Conservation (phyloP, 2,113 vertebrate genomes). For the Aegotheles bennettii region DNA sequence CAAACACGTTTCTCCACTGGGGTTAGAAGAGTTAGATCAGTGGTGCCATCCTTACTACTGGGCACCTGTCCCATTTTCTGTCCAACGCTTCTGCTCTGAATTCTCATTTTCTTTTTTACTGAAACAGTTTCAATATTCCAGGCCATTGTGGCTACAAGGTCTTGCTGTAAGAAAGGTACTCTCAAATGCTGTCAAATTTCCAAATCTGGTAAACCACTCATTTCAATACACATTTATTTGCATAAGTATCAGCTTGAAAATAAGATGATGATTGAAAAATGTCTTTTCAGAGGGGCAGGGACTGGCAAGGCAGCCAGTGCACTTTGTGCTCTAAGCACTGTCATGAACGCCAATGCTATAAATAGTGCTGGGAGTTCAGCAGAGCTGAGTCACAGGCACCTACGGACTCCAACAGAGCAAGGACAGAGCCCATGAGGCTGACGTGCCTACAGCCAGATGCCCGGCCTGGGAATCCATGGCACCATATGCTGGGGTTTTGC, state of each 20-base stretch:
- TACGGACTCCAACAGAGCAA: background rate
- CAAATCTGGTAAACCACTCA: background rate
- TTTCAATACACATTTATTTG: background rate
- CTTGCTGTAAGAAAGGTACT: background rate
- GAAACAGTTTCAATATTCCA: background rate
- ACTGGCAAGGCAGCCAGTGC: background rate
- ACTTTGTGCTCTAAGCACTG: background rate
- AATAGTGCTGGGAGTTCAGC: background rate
- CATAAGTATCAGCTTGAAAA: background rate
- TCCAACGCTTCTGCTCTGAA: background rate
- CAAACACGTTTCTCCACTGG: fast-evolving
- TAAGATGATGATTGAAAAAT: background rate
- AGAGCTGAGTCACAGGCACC: background rate
- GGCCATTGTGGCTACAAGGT: background rate
- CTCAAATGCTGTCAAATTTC: background rate
- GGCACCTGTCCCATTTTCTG: background rate
- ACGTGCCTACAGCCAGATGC: fast-evolving
- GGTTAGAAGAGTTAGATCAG: background rate
- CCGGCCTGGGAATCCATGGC: background rate
- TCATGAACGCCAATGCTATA: fast-evolving
- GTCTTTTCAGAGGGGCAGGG: background rate
- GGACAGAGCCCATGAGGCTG: fast-evolving
- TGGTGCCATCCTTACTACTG: fast-evolving
- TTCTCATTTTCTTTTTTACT: background rate
- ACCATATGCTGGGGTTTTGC: background rate